Conservation (phyloP, 2,888 invertebrate genomes). For the Selenia dentaria region DNA sequence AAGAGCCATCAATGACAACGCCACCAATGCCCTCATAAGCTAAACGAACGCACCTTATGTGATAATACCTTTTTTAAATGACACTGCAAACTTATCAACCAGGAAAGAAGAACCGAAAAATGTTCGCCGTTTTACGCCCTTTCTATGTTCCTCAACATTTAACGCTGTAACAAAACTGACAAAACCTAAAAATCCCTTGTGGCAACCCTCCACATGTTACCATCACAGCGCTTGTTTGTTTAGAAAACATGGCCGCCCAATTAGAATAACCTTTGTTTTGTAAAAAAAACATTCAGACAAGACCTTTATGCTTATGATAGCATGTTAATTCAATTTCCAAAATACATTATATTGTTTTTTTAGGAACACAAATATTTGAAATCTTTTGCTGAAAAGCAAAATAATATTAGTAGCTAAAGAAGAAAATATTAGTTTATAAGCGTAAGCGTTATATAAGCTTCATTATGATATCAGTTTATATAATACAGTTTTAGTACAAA, state of each 20-base stretch:
- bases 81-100: background rate
- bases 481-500: too few relatives aligned
- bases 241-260: constrained; percentile 23
- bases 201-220: constrained; percentile 16
- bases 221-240: constrained; percentile 34
- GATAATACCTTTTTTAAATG: too few relatives aligned
- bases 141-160: constrained; percentile 15
- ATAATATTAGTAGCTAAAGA: too few relatives aligned
- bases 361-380: too few relatives aligned
- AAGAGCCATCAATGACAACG: too few relatives aligned
- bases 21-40: too few relatives aligned
- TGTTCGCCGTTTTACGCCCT: constrained; percentile 11
- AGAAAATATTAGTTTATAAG: too few relatives aligned
- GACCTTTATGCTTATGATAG: background rate
- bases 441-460: too few relatives aligned
- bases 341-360: too few relatives aligned
- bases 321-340: background rate
- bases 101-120: background rate
- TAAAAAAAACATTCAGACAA: background rate
- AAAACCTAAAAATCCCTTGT: constrained; percentile 15
- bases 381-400: too few relatives aligned
- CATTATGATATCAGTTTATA: too few relatives aligned
- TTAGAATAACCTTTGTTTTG: constrained; percentile 15
- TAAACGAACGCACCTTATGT: too few relatives aligned
- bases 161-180: constrained; percentile 10